phyloP scores from a whole-genome alignment of 2,113 vertebrate species.

The Heptranchias perlo region DNA sequence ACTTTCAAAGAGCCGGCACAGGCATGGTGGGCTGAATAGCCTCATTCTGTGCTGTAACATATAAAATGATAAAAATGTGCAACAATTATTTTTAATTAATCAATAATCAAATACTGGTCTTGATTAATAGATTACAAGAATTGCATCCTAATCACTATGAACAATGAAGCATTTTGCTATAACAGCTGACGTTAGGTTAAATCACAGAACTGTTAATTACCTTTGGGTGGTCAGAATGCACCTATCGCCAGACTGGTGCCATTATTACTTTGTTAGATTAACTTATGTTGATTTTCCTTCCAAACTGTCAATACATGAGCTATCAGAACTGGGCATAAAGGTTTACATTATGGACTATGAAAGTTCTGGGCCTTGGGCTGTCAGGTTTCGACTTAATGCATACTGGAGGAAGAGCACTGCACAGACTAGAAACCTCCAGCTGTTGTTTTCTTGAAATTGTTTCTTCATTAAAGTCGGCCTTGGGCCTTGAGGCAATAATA shows the following conservation, averaged over 20 bases:
- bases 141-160: background rate
- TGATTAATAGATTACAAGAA: background rate
- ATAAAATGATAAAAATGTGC: background rate
- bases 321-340: background rate
- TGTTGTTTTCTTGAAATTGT: background rate
- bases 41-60: no score
- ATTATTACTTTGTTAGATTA: slow-evolving; percentile 5
- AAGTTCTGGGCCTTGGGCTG: background rate
- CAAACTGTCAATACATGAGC: slow-evolving; percentile 10
- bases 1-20: no score
- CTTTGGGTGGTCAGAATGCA: background rate
- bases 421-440: background rate
- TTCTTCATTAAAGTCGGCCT: background rate
- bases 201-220: slow-evolving; percentile 13
- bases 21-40: no score
- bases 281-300: background rate
- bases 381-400: background rate
- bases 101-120: background rate
- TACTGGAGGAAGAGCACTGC: background rate
- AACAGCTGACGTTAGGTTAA: background rate
- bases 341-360: background rate
- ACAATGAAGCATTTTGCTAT: background rate
- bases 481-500: background rate
- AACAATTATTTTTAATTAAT: background rate
- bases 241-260: no score